phyloP scores from a whole-genome alignment of 2,113 vertebrate species.

The Rutilus rutilus region DNA sequence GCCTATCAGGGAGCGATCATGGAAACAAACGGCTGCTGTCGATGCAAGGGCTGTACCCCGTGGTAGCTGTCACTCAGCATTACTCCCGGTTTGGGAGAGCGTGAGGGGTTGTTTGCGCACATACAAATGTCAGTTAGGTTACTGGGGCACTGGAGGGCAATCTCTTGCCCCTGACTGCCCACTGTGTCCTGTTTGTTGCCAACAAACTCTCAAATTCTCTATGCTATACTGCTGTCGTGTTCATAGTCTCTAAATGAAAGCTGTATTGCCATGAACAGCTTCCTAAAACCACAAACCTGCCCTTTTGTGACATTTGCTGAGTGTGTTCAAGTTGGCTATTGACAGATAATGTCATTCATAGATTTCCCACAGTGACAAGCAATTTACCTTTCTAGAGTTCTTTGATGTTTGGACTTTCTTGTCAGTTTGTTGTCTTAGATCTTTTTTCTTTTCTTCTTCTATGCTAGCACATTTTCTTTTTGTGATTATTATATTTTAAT shows the following conservation, averaged over 20 bases:
- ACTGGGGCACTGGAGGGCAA: constrained; percentile 55
- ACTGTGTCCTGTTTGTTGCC: not conserved
- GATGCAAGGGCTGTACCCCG: constrained; percentile 57
- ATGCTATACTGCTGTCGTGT: not conserved
- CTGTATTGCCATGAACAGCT: not conserved
- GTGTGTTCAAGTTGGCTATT: constrained; percentile 22
- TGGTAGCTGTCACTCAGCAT: constrained; percentile 71
- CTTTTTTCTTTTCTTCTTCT: not conserved
- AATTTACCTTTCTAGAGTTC: not conserved
- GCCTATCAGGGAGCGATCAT: constrained; percentile 63
- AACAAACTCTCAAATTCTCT: not conserved
- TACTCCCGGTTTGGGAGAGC: constrained; percentile 55
- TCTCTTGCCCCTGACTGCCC: constrained; percentile 29
- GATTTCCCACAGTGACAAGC: constrained; percentile 5
- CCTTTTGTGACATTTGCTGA: constrained; percentile 42
- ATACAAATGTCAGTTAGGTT: constrained; percentile 45
- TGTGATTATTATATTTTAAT: not conserved
- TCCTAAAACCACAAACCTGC: constrained; percentile 21
- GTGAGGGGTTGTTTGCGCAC: constrained; percentile 16
- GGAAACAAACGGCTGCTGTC: constrained; percentile 70
- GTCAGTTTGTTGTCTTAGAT: not conserved
- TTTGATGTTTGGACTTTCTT: not conserved
- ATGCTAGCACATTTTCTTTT: not conserved
- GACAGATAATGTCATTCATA: constrained; percentile 31
- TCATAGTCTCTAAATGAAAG: not conserved